Percentiles rank a stretch among this genome's conserved stretches.
Evolutionary conservation across 2,888 invertebrate genomes (phyloP).

Genomic region (Microplitis manilae): DNA sequence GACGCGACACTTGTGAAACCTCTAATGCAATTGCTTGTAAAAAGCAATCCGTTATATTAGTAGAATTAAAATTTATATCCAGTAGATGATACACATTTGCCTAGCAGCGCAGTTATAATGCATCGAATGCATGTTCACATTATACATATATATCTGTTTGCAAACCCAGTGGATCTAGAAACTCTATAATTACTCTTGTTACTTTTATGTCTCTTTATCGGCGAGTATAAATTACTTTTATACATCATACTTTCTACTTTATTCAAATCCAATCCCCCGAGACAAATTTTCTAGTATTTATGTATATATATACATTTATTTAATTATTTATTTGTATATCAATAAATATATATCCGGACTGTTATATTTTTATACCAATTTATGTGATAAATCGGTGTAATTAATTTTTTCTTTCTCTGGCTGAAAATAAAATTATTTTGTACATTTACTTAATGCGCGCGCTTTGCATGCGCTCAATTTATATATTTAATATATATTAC

Average conservation of each 20-base stretch:
- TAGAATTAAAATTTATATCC: background rate
- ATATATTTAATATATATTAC: too few relatives aligned
- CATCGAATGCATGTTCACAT: background rate
- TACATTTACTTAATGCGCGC: too few relatives aligned
- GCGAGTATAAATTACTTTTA: constrained; percentile 41
- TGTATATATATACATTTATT: background rate
- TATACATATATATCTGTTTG: constrained; percentile 19
- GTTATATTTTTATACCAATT: background rate
- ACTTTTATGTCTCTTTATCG: constrained; percentile 42
- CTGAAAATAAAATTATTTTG: background rate
- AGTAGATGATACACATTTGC: constrained; percentile 31
- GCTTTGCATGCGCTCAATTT: too few relatives aligned
- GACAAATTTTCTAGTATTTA: constrained; percentile 9
- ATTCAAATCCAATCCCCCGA: constrained; percentile 37
- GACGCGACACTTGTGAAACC: constrained; percentile 27
- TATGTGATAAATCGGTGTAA: background rate
- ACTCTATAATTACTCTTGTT: constrained; percentile 43
- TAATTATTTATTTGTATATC: background rate
- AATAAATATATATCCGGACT: background rate
- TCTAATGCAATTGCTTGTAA: constrained; percentile 32
- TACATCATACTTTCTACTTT: constrained; percentile 44
- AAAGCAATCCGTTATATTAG: background rate
- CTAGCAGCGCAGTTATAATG: constrained; percentile 8
- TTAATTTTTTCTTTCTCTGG: background rate
- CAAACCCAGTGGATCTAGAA: constrained; percentile 40